Evolutionary conservation across 2,113 vertebrate species (phyloP).

Genomic region (Ammodramus savannarum): DNA sequence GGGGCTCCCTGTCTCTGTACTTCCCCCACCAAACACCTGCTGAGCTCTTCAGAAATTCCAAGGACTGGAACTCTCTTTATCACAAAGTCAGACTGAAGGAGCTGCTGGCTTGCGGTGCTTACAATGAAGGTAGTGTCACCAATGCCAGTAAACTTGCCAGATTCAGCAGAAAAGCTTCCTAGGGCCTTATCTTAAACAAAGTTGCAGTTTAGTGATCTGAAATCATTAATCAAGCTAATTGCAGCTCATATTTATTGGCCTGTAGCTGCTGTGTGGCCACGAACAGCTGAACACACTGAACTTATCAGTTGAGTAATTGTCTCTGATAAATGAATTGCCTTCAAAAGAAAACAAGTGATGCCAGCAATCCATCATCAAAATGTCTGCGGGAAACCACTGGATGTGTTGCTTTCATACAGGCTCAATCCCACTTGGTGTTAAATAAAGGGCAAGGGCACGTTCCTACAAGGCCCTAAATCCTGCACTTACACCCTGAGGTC

Average conservation of each 20-base stretch:
- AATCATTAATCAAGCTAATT: conserved; percentile 67
- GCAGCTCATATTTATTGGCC: conserved; percentile 20
- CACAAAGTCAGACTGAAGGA: background rate
- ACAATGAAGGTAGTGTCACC: conserved; percentile 28
- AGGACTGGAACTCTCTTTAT: background rate
- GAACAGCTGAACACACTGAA: conserved; percentile 61
- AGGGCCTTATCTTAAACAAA: conserved; percentile 47
- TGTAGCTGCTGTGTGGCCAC: background rate
- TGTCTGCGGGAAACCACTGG: conserved; percentile 3
- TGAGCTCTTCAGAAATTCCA: background rate
- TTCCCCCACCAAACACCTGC: conserved; percentile 29
- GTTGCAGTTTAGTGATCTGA: conserved; percentile 51
- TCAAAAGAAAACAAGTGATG: conserved; percentile 43
- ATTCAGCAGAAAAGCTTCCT: conserved; percentile 12
- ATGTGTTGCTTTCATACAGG: background rate
- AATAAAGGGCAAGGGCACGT: background rate
- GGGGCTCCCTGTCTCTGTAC: background rate
- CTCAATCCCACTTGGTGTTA: background rate
- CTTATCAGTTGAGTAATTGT: conserved; percentile 62
- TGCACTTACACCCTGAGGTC: background rate
- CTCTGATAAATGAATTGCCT: conserved; percentile 59
- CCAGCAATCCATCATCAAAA: conserved; percentile 23
- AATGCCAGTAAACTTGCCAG: background rate
- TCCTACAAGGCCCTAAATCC: background rate
- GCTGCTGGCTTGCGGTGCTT: background rate